Base-by-base conservation (phyloP, 1,140 invertebrate species). In the Amphibalanus amphitrite region DNA sequence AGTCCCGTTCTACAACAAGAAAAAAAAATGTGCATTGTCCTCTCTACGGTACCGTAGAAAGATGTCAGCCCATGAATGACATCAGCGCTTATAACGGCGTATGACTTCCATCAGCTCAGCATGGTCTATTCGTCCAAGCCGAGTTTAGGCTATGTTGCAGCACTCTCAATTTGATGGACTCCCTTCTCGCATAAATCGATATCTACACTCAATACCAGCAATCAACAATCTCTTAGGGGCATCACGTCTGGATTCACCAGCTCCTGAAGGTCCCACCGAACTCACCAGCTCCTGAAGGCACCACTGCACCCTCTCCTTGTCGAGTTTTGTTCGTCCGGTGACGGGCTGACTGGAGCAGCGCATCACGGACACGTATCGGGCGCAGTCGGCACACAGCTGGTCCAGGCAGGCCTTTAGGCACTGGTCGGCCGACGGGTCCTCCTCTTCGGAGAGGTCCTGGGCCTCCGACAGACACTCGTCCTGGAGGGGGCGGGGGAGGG, bases 261-360 rank as follows among this genome's bases (percentile, higher is more conserved):
- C 38, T 38, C 38, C 38, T 8, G 6, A 38, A 6, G 6, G 17
- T 17, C 6, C 15, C 33, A 59, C 25, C 64, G 0, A 47, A 81
- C 82, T 84, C 81, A 90, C 90, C 74, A 93, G 85, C 82, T 93
- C 90, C 75, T 85, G 82, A 74, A 88, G 84, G 76, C 90, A 91
- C 70, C 92, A 80, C 78, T 91, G 91, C 29, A 86, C 83, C 70
- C 90, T 82, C 78, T 93, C 90, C 72, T 90, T 89, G 77, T 94
- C 92, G 10, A 94, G 82, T 79, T 88, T 91, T 0, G 90, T 93
- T 79, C 89, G 90, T 0, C 88, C 88, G 10, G 78, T 73, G 6
- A 79, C 76, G 4, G 78, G 75, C 0, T 77, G 77, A 23, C 75
- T 69, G 25, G 71, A 69, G 4, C 71, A 82, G 77, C 85, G 86